phyloP scores from a whole-genome alignment of 2,113 vertebrate genomes.

The Ovis canadensis region DNA sequence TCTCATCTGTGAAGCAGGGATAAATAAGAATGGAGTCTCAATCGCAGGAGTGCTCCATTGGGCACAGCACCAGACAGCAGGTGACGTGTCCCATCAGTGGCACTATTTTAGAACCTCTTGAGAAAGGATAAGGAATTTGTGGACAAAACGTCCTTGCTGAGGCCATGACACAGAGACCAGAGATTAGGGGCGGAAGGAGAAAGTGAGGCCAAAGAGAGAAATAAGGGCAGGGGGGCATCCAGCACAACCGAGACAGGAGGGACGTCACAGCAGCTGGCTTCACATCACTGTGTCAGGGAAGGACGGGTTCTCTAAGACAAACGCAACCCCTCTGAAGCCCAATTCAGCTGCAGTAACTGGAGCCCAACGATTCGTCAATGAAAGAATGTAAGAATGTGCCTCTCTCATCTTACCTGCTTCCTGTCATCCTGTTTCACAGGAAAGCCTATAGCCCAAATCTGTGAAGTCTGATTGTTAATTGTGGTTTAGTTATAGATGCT shows the following conservation, averaged over 20 bases:
- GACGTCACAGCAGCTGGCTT: not conserved
- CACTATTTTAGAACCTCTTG: not conserved
- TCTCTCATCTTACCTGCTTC: slow-evolving; percentile 52
- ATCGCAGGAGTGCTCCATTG: too few species aligned
- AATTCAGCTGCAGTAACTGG: not conserved
- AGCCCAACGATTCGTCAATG: slow-evolving; percentile 55
- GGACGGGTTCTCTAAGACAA: slow-evolving; percentile 31
- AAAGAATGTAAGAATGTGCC: slow-evolving; percentile 53
- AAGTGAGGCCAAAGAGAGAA: too few species aligned
- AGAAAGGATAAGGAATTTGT: not conserved
- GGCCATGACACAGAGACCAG: not conserved
- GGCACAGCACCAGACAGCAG: not conserved
- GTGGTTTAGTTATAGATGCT: slow-evolving; percentile 53
- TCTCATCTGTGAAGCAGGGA: not conserved
- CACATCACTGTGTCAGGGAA: not conserved
- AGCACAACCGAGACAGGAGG: not conserved
- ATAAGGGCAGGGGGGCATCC: not conserved
- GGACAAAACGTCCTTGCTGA: not conserved
- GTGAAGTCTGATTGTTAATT: slow-evolving; percentile 56
- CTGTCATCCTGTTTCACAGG: slow-evolving; percentile 20
- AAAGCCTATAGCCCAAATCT: slow-evolving; percentile 50
- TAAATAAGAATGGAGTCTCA: not conserved
- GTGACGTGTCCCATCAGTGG: too few species aligned
- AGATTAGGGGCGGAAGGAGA: not conserved
- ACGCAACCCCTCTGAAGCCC: not conserved